Percentiles rank a stretch among this genome's conserved stretches.
Conservation (phyloP, 2,113 vertebrate species). For the Romanogobio albipinnatus region DNA sequence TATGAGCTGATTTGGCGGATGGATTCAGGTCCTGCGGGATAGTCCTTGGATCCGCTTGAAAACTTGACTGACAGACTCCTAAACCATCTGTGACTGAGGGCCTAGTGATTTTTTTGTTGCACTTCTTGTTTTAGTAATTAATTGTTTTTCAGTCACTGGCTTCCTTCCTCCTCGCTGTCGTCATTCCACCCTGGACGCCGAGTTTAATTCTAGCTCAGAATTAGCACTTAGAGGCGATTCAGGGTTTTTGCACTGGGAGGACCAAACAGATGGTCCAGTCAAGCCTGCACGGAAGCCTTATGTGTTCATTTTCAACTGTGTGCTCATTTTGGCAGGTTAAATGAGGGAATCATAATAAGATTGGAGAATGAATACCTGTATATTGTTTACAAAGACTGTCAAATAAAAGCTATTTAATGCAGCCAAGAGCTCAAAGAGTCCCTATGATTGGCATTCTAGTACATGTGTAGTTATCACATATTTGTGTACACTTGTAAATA, state of each 20-base stretch:
- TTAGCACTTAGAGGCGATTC: constrained; percentile 23
- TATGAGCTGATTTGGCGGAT: constrained; percentile 61
- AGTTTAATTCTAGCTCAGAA: constrained; percentile 42
- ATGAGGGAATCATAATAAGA: constrained; percentile 16
- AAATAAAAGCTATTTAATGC: background rate
- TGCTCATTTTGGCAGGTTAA: constrained; percentile 6
- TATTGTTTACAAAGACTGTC: background rate
- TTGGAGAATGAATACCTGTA: background rate
- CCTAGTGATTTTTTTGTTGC: constrained; percentile 12
- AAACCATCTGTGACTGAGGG: constrained; percentile 68
- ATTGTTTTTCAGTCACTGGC: constrained; percentile 63
- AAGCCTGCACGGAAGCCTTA: constrained; percentile 25
- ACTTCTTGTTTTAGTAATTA: constrained; percentile 59
- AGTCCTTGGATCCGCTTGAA: constrained; percentile 40
- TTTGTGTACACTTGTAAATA: background rate
- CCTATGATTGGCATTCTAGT: background rate
- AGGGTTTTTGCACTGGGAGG: constrained; percentile 4
- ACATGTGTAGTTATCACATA: background rate
- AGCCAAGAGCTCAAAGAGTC: background rate
- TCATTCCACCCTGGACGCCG: background rate
- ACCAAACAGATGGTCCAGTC: constrained; percentile 42
- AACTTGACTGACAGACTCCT: constrained; percentile 67
- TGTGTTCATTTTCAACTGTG: constrained; percentile 23
- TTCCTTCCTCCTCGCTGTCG: constrained; percentile 31
- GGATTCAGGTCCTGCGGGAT: constrained; percentile 64